Evolutionary conservation across 2,888 invertebrate species (phyloP).

Genomic region (Acanthopleura granulata): DNA sequence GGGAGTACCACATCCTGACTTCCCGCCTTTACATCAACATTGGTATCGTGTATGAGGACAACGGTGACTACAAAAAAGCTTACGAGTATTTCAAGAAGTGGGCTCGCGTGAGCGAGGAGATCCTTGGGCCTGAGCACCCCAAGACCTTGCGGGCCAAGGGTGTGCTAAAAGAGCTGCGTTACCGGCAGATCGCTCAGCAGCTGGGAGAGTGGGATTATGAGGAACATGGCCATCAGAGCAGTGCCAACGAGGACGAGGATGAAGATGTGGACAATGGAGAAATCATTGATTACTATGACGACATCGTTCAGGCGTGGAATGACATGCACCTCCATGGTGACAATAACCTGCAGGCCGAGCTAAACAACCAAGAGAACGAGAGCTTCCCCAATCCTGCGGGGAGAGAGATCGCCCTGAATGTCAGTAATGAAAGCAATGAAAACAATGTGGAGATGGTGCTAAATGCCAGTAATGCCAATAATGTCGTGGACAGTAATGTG

Average conservation of each 20-base stretch:
- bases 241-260: conserved; percentile 38
- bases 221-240: conserved; percentile 40
- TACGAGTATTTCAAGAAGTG: conserved; percentile 67
- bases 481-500: too few relatives aligned
- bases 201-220: conserved; percentile 54
- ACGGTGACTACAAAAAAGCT: conserved; percentile 65
- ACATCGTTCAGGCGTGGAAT: conserved; percentile 35
- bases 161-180: conserved; percentile 63
- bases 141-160: conserved; percentile 67
- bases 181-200: conserved; percentile 60
- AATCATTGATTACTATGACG: conserved; percentile 58
- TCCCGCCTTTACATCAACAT: conserved; percentile 68
- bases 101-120: conserved; percentile 65
- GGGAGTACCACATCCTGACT: conserved; percentile 65
- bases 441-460: background rate
- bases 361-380: background rate
- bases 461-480: background rate
- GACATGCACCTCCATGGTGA: background rate
- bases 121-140: conserved; percentile 66
- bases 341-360: background rate
- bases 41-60: conserved; percentile 67
- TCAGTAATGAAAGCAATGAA: background rate
- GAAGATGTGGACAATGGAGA: conserved; percentile 54
- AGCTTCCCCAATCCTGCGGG: background rate
- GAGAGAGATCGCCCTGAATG: background rate